Percentiles rank a stretch among this genome's conserved stretches.
Conservation (phyloP, 2,888 invertebrate genomes). For the Spilarctia lutea region DNA sequence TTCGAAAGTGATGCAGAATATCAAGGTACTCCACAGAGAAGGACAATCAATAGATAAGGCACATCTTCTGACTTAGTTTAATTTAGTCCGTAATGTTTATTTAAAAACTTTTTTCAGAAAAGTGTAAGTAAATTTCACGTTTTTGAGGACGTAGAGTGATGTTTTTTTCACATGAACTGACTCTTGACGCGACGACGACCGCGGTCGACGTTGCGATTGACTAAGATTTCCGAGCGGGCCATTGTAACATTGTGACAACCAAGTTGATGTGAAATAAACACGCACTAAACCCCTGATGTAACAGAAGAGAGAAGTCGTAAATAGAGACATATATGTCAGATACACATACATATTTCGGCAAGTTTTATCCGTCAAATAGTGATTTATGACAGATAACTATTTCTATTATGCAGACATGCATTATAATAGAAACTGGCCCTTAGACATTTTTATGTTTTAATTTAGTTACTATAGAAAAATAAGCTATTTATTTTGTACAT, state of each 20-base stretch:
- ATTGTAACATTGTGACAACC: too few relatives aligned
- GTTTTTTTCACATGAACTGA: not conserved
- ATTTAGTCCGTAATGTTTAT: not conserved
- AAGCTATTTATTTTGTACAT: not conserved
- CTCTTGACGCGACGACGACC: too few relatives aligned
- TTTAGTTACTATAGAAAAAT: not conserved
- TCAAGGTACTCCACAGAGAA: conserved; percentile 36
- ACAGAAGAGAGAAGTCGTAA: not conserved
- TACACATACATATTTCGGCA: too few relatives aligned
- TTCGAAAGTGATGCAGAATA: conserved; percentile 72
- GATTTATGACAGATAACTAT: too few relatives aligned
- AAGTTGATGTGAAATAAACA: too few relatives aligned
- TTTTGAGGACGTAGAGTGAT: not conserved
- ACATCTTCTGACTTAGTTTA: not conserved
- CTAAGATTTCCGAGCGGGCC: too few relatives aligned
- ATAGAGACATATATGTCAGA: too few relatives aligned
- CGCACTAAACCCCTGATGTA: not conserved
- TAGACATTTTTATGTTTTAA: not conserved
- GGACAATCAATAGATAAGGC: conserved; percentile 41
- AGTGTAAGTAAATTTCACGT: not conserved
- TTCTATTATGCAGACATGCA: too few relatives aligned
- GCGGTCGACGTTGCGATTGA: too few relatives aligned
- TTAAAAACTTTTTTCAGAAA: not conserved
- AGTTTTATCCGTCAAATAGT: too few relatives aligned
- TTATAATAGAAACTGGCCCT: too few relatives aligned